Conservation (phyloP, 1,140 invertebrate species). For the Stenopsyche tienmushanensis region DNA sequence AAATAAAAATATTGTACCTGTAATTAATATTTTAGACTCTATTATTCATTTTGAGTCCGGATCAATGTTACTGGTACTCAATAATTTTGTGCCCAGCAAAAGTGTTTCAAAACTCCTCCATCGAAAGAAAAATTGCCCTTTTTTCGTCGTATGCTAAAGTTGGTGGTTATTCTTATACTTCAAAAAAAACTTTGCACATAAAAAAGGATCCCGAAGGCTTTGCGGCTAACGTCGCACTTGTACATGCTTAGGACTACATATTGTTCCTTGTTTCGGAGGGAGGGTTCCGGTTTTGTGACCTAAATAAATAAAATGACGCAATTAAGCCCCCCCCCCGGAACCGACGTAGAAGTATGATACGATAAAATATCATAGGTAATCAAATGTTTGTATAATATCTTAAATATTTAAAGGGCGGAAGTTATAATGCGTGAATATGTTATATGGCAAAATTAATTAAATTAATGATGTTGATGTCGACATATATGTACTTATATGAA, state of each 20-base stretch:
- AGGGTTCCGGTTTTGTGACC: not conserved
- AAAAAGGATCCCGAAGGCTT: conserved; percentile 10
- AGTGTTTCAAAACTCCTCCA: not conserved
- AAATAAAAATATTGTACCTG: too few relatives aligned
- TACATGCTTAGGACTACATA: conserved; percentile 1
- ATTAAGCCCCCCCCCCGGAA: not conserved
- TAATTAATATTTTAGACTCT: too few relatives aligned
- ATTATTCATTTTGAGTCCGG: too few relatives aligned
- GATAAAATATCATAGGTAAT: too few relatives aligned
- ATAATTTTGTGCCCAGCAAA: not conserved
- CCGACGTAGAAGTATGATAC: not conserved
- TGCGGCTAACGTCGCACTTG: not conserved
- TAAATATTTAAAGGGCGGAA: not conserved
- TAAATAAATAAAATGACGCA: not conserved
- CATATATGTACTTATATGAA: too few relatives aligned
- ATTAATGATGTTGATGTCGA: too few relatives aligned
- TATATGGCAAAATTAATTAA: too few relatives aligned
- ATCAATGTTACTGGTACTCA: too few relatives aligned
- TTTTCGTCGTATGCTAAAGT: not conserved
- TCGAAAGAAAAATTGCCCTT: not conserved
- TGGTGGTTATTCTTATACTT: not conserved
- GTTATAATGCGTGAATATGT: not conserved
- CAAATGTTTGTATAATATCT: not conserved
- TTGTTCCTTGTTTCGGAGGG: not conserved
- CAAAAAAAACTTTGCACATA: conserved; percentile 9